Evolutionary conservation across 1,140 invertebrate genomes (phyloP).

Genomic region (Sweltsa coloradensis): DNA sequence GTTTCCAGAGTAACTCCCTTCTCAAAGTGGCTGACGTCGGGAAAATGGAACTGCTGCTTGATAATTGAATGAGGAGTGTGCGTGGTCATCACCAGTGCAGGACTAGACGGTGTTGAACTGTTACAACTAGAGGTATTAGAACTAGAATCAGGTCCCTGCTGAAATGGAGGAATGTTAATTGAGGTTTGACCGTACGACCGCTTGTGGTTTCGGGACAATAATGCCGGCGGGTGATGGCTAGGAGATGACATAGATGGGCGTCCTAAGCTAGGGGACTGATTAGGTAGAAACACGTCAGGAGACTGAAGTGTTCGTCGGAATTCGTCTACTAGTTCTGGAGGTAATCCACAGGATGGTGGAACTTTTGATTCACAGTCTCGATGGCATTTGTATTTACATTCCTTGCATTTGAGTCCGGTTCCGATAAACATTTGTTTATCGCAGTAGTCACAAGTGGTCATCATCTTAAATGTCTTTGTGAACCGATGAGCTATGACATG

Average conservation of each 20-base stretch:
- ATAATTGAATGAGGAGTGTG: slow-evolving; percentile 38
- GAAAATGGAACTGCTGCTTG: slow-evolving; percentile 72
- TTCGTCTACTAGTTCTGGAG: slow-evolving; percentile 66
- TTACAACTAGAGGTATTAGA: slow-evolving; percentile 93
- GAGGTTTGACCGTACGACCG: slow-evolving; percentile 42
- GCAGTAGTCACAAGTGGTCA: slow-evolving; percentile 82
- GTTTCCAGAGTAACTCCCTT: slow-evolving; percentile 42
- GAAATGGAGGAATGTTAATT: slow-evolving; percentile 44
- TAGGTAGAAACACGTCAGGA: slow-evolving; percentile 21
- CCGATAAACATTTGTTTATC: slow-evolving; percentile 84
- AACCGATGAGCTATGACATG: slow-evolving; percentile 88
- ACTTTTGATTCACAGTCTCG: slow-evolving; percentile 83
- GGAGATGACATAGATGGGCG: slow-evolving; percentile 22
- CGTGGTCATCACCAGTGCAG: slow-evolving; percentile 52
- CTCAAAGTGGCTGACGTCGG: slow-evolving; percentile 38
- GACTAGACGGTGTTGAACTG: slow-evolving; percentile 90
- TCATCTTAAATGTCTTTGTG: slow-evolving; percentile 75
- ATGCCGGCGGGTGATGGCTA: slow-evolving; percentile 20
- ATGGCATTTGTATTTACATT: slow-evolving; percentile 93
- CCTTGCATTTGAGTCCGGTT: slow-evolving; percentile 73
- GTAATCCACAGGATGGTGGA: slow-evolving; percentile 81
- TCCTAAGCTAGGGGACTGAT: slow-evolving; percentile 31
- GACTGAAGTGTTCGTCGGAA: slow-evolving; percentile 26
- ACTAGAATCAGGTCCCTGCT: slow-evolving; percentile 64
- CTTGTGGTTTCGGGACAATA: slow-evolving; percentile 33